Evolutionary conservation across 2,797 vertebrate genomes (phyloP), one percentile per base, ranked within the genome.

Genomic region (Cuculus canorus): DNA sequence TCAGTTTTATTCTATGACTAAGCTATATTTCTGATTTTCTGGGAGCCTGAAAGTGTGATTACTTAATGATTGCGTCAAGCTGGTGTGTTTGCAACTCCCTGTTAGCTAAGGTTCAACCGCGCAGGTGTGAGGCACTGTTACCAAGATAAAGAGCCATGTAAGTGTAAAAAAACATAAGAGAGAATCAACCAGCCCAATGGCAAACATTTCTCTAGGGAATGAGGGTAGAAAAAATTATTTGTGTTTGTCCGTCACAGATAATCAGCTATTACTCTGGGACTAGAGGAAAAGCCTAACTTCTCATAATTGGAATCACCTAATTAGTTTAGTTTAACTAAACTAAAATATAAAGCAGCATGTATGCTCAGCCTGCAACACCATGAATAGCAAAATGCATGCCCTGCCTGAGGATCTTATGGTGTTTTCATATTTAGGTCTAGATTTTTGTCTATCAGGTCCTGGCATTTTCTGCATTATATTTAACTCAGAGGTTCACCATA

Each of bases 371-470:
- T 32, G 16, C 16, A 60, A 30, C 25, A 52, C 27, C 30, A 25
- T 39, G 28, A 75, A 41, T 5, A 82, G 17, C 5, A 82, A 86
- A 93, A 69, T 54, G 39, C 13, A 30, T 94, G 24, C 19, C 43
- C 45, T 32, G 37, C 17, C 30, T 43, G 9, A 65, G 25, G 41
- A 53, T 13, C 4, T 78, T 76, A 3, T 0, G 0, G 28, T 27
- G 7, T 30, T 84, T 75, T 79, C 21, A 16, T 43, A n/a, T 35
- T 79, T 30, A 43, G 27, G 17, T 72, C 88, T 53, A 82, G 22
- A 45, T 47, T 52, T 87, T 69, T 63, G 11, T 35, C 32, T 66
- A 13, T 18, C 5, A 24, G 27, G 19, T 72, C 17, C 7, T 61
- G 9, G 39, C 0, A n/a, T 79, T 86, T 88, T 72, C 37, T 19